Base-by-base conservation (phyloP, 2,797 vertebrate genomes). In the Tangara arthus region DNA sequence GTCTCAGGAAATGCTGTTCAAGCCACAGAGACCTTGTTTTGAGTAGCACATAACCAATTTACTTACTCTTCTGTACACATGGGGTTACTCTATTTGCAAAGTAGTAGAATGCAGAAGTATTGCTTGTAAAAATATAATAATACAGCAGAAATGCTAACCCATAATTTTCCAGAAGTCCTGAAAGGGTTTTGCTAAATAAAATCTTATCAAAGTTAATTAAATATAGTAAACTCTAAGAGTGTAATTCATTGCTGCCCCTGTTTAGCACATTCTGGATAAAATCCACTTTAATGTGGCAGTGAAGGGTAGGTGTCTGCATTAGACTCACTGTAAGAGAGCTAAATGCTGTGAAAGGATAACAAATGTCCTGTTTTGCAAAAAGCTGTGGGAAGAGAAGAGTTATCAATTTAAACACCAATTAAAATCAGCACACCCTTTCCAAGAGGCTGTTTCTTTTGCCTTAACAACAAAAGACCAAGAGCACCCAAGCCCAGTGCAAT, bases 251-350 rank as follows among this genome's bases (percentile, higher is more conserved):
- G 55, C 13, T 2, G 2, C 18, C 26, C 4, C 15, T 59, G 7
- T 64, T 91, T 34, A 64, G 39, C 60, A 53, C 39, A 47, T 41
- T 69, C 12, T 79, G 70, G 60, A 53, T 63, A 66, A 56, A 89
- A 69, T 32, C 53, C 16, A 28, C 14, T 72, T 44, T 34, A 63
- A 59, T 0, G 0, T 27, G 19, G 9, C 7, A 69, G 21, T 46
- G 35, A 85, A 60, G 15, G 46, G 22, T 7, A n/a, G 6, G 23
- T 53, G 23, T 41, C 72, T 64, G 20, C 69, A 61, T 61, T 21
- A 61, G 35, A 30, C 15, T 52, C 9, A 32, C 30, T 8, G 1
- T 24, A 59, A 79, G 19, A 60, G 39, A 87, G 9, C 7, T 69
- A 39, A 93, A 66, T 1, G 2, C 16, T 32, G 47, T n/a, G 35